These are phyloP conservation scores for Pelobates fuscus DNA, from an alignment of 2,113 vertebrate genomes.

Conservation along the genomic window DNA sequence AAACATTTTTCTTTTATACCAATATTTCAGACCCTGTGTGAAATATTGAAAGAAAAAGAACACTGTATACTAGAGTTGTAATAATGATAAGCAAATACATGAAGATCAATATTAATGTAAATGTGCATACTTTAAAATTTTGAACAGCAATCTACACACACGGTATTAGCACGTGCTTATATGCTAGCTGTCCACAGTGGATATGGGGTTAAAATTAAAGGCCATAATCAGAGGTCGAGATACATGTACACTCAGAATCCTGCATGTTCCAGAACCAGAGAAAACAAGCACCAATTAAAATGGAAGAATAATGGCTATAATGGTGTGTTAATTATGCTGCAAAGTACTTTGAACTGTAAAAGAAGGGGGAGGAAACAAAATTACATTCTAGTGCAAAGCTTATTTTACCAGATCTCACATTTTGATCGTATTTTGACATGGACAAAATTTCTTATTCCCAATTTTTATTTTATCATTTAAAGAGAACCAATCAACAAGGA, in stretches of 20 bases:
- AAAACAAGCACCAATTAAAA: slow-evolving; percentile 14
- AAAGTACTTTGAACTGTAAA: background rate
- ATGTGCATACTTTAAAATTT: too few species aligned
- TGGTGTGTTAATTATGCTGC: slow-evolving; percentile 10
- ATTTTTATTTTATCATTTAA: background rate
- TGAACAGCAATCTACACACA: too few species aligned
- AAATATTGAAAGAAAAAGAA: too few species aligned
- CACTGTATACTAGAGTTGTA: too few species aligned
- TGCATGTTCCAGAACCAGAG: background rate
- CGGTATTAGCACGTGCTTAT: too few species aligned
- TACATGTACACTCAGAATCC: background rate
- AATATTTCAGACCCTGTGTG: too few species aligned
- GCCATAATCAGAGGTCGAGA: background rate
- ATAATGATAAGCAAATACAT: too few species aligned
- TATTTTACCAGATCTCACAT: background rate
- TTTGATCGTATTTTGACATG: too few species aligned
- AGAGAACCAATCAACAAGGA: background rate
- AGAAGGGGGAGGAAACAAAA: background rate
- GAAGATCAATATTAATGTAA: too few species aligned
- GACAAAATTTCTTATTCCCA: background rate
- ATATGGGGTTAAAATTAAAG: too few species aligned
- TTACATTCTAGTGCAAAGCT: background rate
- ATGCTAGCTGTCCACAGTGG: too few species aligned
- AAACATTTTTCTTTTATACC: too few species aligned
- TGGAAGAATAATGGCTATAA: slow-evolving; percentile 4